Conservation (phyloP, 2,888 invertebrate species). For the Argynnis bischoffii region DNA sequence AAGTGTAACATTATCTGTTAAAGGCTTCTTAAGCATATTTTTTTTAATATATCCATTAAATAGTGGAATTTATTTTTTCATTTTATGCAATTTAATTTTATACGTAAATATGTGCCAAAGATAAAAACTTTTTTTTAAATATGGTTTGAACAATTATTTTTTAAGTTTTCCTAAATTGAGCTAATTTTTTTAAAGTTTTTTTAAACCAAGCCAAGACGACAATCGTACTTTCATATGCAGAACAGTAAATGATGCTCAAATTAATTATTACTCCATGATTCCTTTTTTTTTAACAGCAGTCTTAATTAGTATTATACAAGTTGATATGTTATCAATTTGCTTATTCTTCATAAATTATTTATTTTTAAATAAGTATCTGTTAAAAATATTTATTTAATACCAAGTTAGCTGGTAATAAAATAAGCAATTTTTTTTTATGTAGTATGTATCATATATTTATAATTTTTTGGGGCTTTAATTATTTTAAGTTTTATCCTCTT, state of each 20-base stretch:
- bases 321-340: too few species aligned
- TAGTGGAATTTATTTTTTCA: background rate
- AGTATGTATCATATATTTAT: background rate
- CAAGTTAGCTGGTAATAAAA: background rate
- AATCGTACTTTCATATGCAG: too few species aligned
- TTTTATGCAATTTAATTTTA: background rate
- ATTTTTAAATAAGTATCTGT: background rate
- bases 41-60: background rate
- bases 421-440: background rate
- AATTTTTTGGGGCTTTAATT: constrained; percentile 10
- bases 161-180: background rate
- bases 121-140: background rate
- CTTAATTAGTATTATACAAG: too few species aligned
- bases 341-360: background rate
- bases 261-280: too few species aligned
- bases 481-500: constrained; percentile 12
- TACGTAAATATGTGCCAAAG: constrained; percentile 15
- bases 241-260: too few species aligned
- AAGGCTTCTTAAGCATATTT: background rate
- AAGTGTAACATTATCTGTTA: too few species aligned
- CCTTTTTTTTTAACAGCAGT: too few species aligned
- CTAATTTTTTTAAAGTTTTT: background rate
- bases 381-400: background rate
- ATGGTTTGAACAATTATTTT: background rate
- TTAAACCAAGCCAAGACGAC: too few species aligned